Percentiles rank a stretch among this genome's conserved stretches.
Evolutionary conservation across 2,888 invertebrate species (phyloP).

Genomic region (Euzetes globulus): DNA sequence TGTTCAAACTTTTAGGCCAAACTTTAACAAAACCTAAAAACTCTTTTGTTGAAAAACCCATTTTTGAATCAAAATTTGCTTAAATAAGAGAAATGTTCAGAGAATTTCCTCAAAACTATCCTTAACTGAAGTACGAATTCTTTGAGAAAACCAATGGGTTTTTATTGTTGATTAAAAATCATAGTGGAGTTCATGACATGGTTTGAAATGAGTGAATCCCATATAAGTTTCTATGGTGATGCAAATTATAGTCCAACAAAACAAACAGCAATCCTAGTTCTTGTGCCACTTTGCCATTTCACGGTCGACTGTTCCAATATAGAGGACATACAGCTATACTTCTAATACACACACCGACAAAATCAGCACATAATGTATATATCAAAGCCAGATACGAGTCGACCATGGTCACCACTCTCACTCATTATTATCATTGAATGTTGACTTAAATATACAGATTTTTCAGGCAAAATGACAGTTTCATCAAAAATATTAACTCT

Average conservation of each 20-base stretch:
- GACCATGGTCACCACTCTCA: too few species aligned
- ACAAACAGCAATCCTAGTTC: slow-evolving; percentile 26
- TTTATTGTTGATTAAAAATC: slow-evolving; percentile 10
- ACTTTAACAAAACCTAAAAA: too few species aligned
- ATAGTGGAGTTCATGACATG: slow-evolving; percentile 24
- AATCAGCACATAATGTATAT: too few species aligned
- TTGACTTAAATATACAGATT: too few species aligned
- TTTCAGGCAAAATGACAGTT: too few species aligned
- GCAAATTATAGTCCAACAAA: slow-evolving; percentile 25
- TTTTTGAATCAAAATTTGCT: background rate
- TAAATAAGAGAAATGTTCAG: background rate
- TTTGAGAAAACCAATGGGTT: background rate
- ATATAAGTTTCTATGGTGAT: slow-evolving; percentile 28
- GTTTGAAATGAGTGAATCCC: slow-evolving; percentile 11
- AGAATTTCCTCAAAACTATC: background rate
- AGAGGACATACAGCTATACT: background rate
- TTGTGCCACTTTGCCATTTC: slow-evolving; percentile 29
- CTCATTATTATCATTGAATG: too few species aligned
- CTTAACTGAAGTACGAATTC: background rate
- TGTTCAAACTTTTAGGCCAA: background rate
- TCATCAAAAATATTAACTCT: too few species aligned
- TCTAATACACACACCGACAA: background rate
- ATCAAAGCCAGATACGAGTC: too few species aligned
- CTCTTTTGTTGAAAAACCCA: background rate
- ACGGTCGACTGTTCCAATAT: slow-evolving; percentile 26